Conservation (phyloP, 2,888 invertebrate species). For the Cheilosia scutellata region DNA sequence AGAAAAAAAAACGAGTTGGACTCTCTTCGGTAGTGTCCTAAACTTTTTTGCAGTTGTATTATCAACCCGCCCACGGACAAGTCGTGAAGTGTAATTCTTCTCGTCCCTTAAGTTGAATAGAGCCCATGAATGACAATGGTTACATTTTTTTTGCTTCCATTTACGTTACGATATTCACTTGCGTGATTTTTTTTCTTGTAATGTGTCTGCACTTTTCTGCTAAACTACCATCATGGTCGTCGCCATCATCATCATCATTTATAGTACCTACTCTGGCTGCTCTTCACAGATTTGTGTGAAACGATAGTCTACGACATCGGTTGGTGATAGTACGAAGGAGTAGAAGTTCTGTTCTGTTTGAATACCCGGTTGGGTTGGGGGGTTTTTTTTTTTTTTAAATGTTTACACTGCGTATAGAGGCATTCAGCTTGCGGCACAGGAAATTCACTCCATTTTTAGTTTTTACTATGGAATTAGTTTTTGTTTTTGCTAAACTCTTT, state of each 20-base stretch:
- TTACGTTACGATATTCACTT: conserved; percentile 56
- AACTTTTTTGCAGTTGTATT: conserved; percentile 15
- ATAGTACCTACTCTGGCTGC: conserved; percentile 10
- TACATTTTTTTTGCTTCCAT: conserved; percentile 37
- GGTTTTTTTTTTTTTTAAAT: not conserved
- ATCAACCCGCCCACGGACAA: conserved; percentile 1
- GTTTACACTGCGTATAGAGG: conserved; percentile 2
- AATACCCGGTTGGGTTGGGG: not conserved
- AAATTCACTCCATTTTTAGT: conserved; percentile 52
- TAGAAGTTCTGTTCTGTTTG: conserved; percentile 4
- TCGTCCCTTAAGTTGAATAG: conserved; percentile 22
- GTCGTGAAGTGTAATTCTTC: conserved; percentile 26
- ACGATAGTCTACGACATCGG: not conserved
- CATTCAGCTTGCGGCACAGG: conserved; percentile 46
- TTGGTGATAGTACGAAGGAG: not conserved
- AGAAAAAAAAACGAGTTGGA: not conserved
- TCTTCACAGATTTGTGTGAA: conserved; percentile 22
- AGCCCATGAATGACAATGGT: conserved; percentile 51
- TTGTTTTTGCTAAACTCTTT: not conserved
- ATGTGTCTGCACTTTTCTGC: conserved; percentile 35
- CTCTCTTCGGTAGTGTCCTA: not conserved
- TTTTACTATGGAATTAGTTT: conserved; percentile 34
- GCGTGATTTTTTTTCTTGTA: conserved; percentile 9
- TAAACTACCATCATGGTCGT: conserved; percentile 10
- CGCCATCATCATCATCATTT: conserved; percentile 17